Conservation (phyloP, 2,797 vertebrate species). For the Schizothorax lantsangensis region DNA sequence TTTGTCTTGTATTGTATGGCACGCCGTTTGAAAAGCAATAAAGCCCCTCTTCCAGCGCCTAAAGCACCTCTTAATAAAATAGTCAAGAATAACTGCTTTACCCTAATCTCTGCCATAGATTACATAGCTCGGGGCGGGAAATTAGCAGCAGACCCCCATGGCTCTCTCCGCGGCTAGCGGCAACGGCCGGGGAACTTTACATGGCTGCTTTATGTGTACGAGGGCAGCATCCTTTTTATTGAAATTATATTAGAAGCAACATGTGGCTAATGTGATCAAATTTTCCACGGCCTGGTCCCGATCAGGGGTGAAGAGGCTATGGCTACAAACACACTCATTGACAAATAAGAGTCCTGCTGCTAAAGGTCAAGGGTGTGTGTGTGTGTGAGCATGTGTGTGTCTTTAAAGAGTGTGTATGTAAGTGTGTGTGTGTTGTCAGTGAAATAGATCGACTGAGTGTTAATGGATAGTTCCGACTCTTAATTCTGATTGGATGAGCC, state of each 20-base stretch:
- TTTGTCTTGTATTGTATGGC: slow-evolving; percentile 89
- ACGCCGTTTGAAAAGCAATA: slow-evolving; percentile 83
- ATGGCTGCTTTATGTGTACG: slow-evolving; percentile 54
- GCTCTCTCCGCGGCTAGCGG: slow-evolving; percentile 61
- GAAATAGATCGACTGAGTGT: slow-evolving; percentile 3
- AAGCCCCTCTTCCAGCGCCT: slow-evolving; percentile 83
- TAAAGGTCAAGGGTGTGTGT: slow-evolving; percentile 71
- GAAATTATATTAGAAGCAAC: slow-evolving; percentile 74
- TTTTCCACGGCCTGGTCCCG: slow-evolving; percentile 73
- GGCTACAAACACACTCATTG: slow-evolving; percentile 72
- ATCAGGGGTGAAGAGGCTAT: slow-evolving; percentile 72
- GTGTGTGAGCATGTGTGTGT: slow-evolving; percentile 25
- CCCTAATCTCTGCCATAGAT: slow-evolving; percentile 85
- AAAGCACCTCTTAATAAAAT: slow-evolving; percentile 86
- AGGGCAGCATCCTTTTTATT: slow-evolving; percentile 71
- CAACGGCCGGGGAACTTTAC: slow-evolving; percentile 66
- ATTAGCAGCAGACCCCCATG: slow-evolving; percentile 79
- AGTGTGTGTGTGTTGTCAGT: slow-evolving; percentile 34
- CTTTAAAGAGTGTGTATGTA: slow-evolving; percentile 53
- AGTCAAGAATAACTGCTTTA: slow-evolving; percentile 85
- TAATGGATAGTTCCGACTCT: not conserved
- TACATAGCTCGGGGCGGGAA: slow-evolving; percentile 80
- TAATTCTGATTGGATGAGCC: not conserved
- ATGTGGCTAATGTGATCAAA: slow-evolving; percentile 75
- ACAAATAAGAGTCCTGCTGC: slow-evolving; percentile 75